phyloP scores from a whole-genome alignment of 1,140 invertebrate genomes.

The Kradibia gibbosae region DNA sequence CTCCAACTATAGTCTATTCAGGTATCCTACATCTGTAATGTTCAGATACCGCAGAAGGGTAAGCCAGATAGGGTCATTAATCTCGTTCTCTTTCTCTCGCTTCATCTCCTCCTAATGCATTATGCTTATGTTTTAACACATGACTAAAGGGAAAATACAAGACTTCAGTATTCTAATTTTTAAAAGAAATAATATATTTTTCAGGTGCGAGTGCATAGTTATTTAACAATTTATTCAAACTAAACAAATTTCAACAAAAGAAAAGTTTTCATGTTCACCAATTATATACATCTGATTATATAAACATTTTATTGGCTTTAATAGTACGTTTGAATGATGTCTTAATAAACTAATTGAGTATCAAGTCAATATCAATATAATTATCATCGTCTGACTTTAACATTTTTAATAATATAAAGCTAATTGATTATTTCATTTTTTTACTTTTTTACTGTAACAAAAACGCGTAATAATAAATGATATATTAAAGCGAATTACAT shows the following conservation, averaged over 20 bases:
- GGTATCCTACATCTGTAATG: background rate
- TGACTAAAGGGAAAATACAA: slow-evolving; percentile 32
- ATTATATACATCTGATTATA: background rate
- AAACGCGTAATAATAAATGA: no score
- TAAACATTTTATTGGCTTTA: background rate
- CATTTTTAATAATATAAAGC: background rate
- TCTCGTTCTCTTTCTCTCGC: slow-evolving; percentile 17
- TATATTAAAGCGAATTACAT: no score
- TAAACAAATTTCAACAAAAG: background rate
- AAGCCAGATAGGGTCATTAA: slow-evolving; percentile 32
- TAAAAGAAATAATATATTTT: background rate
- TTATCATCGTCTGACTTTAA: no score
- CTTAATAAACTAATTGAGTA: background rate
- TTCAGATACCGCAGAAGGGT: background rate
- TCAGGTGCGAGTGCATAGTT: background rate
- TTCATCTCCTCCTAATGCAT: background rate
- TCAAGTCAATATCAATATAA: background rate
- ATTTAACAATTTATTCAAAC: background rate
- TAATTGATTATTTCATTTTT: background rate
- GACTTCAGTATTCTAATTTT: slow-evolving; percentile 41
- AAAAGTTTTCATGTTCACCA: background rate
- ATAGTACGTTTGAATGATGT: background rate
- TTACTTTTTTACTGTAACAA: no score
- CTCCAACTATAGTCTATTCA: background rate
- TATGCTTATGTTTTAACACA: slow-evolving; percentile 33